Evolutionary conservation across 1,140 invertebrate genomes (phyloP).

Genomic region (Lepidurus packardi): DNA sequence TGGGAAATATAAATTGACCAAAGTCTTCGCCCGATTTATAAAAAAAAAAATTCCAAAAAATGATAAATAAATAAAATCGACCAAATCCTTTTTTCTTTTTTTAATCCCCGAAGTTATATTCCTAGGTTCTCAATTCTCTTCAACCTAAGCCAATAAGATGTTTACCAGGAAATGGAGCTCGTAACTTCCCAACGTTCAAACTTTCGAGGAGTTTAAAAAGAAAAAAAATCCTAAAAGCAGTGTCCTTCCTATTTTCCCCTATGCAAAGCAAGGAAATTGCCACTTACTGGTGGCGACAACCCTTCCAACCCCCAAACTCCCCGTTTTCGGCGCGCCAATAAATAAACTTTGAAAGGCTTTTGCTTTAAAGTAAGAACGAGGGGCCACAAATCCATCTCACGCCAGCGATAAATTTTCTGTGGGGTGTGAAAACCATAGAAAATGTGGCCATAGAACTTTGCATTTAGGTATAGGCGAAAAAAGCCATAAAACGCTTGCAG

Average conservation of each 20-base stretch:
- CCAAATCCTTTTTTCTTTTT: background rate
- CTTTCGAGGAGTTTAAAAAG: background rate
- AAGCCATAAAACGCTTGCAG: background rate
- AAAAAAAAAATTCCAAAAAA: background rate
- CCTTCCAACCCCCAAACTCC: background rate
- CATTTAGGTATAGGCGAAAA: background rate
- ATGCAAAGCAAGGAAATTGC: slow-evolving; percentile 21
- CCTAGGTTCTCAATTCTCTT: slow-evolving; percentile 7
- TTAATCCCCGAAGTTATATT: background rate
- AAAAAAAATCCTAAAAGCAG: background rate
- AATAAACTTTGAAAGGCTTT: background rate
- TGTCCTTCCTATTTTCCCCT: background rate
- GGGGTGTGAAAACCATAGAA: background rate
- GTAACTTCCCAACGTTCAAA: background rate
- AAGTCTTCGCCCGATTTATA: background rate
- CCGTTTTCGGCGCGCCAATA: background rate
- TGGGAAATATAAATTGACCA: background rate
- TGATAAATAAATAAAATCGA: background rate
- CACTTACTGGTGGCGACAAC: background rate
- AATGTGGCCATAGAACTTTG: background rate
- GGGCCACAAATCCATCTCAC: background rate
- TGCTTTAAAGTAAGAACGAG: background rate
- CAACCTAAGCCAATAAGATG: slow-evolving; percentile 18
- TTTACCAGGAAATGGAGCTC: slow-evolving; percentile 21
- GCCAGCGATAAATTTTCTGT: background rate